These are phyloP conservation scores for Pampus argenteus DNA, from an alignment of 2,797 vertebrate species.

Conservation along the genomic window DNA sequence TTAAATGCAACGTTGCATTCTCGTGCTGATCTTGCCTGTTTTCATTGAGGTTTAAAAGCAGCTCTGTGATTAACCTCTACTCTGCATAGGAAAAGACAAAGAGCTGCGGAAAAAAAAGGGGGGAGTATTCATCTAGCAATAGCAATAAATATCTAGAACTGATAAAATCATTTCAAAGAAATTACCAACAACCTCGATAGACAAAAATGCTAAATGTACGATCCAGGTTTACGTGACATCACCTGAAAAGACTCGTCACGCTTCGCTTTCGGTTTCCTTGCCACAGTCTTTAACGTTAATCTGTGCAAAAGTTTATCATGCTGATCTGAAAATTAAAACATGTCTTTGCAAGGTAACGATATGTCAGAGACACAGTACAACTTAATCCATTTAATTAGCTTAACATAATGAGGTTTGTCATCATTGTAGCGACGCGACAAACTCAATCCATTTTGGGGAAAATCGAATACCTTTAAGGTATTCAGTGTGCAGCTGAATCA, in stretches of 20 bases:
- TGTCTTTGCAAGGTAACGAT: slow-evolving; percentile 25
- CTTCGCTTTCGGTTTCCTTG: slow-evolving; percentile 1
- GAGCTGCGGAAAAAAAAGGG: slow-evolving; percentile 55
- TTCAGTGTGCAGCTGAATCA: background rate
- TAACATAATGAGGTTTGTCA: background rate
- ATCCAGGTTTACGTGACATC: slow-evolving; percentile 8
- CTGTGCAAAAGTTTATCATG: slow-evolving; percentile 52
- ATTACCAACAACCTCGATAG: slow-evolving; percentile 32
- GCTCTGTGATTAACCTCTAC: slow-evolving; percentile 22
- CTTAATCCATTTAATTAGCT: slow-evolving; percentile 1
- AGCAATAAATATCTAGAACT: slow-evolving; percentile 52
- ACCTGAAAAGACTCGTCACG: slow-evolving; percentile 7
- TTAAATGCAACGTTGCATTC: slow-evolving; percentile 46
- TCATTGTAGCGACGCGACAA: background rate
- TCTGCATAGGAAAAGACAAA: slow-evolving; percentile 60
- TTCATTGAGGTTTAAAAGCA: slow-evolving; percentile 40
- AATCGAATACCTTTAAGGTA: background rate
- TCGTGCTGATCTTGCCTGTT: slow-evolving; percentile 63
- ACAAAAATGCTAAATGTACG: slow-evolving; percentile 27
- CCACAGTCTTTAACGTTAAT: slow-evolving; percentile 8
- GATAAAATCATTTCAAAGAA: slow-evolving; percentile 44
- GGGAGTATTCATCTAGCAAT: slow-evolving; percentile 50
- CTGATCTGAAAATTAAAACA: slow-evolving; percentile 42
- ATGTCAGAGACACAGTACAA: slow-evolving; percentile 22
- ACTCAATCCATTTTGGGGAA: background rate